These are phyloP conservation scores for Crypturellus undulatus DNA, from an alignment of 2,113 vertebrate genomes.

Conservation along the genomic window DNA sequence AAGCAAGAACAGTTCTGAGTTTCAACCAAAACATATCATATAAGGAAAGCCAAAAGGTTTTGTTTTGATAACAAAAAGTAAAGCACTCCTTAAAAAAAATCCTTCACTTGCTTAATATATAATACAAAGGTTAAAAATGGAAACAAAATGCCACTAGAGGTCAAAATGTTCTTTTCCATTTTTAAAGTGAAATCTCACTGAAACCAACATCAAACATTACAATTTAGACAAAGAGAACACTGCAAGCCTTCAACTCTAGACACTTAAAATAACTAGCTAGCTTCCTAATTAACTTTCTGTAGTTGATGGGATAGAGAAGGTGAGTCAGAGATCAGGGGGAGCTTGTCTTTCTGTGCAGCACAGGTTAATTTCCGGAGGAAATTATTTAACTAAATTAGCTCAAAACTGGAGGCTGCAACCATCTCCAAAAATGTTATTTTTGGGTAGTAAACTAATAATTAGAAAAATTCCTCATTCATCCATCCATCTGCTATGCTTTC, in stretches of 20 bases:
- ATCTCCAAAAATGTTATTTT: not conserved
- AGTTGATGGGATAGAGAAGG: not conserved
- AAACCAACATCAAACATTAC: slow-evolving; percentile 1
- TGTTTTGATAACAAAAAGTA: slow-evolving; percentile 16
- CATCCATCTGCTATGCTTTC: slow-evolving; percentile 18
- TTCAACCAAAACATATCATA: not conserved
- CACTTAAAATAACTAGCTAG: not conserved
- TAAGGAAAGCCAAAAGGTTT: not conserved
- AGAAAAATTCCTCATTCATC: slow-evolving; percentile 19
- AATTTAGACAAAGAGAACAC: not conserved
- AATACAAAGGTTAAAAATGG: not conserved
- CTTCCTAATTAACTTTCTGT: not conserved
- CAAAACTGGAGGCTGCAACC: not conserved
- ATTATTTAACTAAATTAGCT: not conserved
- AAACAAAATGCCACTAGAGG: not conserved
- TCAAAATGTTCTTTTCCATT: not conserved
- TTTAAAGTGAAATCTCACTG: not conserved
- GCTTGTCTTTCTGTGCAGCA: not conserved
- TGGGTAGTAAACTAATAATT: not conserved
- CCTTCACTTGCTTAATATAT: not conserved
- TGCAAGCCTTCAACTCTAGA: not conserved
- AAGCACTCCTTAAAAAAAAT: not conserved
- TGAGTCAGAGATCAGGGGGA: not conserved
- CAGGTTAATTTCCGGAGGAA: not conserved
- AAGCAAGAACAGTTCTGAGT: not conserved